Conservation (phyloP, 2,797 vertebrate species). For the Squalus acanthias region DNA sequence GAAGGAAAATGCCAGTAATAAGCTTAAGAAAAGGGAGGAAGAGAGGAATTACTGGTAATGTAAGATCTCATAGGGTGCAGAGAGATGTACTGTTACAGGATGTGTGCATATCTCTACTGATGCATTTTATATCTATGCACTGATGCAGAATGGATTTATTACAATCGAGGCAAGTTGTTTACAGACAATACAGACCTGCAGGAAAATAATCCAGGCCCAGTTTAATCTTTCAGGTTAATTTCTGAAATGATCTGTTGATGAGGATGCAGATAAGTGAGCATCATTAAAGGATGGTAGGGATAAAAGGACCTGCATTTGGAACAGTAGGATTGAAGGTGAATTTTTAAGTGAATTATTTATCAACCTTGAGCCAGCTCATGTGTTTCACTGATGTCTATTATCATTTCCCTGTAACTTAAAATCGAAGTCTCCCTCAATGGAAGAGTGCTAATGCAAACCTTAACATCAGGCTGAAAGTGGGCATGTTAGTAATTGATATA, state of each 20-base stretch:
- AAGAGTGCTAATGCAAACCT: neutral
- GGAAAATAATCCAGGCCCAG: neutral
- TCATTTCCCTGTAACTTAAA: neutral
- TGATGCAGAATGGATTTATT: constrained; percentile 19
- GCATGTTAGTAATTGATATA: neutral
- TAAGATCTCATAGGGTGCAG: neutral
- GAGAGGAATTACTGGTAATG: neutral
- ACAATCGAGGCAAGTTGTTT: constrained; percentile 4
- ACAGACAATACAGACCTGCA: neutral
- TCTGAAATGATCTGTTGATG: neutral
- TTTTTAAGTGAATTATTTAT: constrained; percentile 10
- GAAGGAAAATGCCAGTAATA: neutral
- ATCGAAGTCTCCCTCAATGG: neutral
- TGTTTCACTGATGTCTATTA: neutral
- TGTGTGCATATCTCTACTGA: neutral
- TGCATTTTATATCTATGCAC: neutral
- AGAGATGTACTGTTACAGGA: neutral
- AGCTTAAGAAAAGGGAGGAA: neutral
- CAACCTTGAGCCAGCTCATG: neutral
- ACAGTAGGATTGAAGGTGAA: neutral
- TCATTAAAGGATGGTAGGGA: neutral
- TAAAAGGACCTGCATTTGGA: neutral
- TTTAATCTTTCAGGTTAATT: neutral
- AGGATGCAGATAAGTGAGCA: neutral
- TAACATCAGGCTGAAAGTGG: neutral